These are phyloP conservation scores for Cassiopea xamachana DNA, from an alignment of 30 jellyfish, hydroid and myxozoan species.

Conservation along the genomic window DNA sequence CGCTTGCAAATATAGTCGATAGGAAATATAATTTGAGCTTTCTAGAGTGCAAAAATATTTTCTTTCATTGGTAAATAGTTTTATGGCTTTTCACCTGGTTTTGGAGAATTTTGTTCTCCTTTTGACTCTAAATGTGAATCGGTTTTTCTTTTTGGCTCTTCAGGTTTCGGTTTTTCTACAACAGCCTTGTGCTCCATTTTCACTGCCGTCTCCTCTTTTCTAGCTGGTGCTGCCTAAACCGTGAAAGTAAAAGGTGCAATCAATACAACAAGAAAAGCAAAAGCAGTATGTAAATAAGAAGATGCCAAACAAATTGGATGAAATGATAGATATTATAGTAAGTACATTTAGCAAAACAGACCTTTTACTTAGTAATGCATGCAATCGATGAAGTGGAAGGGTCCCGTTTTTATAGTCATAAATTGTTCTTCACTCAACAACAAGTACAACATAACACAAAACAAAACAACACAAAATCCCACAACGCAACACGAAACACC, in stretches of 20 bases:
- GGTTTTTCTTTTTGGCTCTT: conserved; percentile 23
- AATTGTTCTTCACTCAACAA: not conserved
- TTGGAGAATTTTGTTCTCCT: not conserved
- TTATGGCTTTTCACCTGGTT: not conserved
- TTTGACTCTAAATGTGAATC: not conserved
- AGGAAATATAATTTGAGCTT: not conserved
- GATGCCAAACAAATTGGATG: too few relatives aligned
- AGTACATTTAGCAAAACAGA: too few relatives aligned
- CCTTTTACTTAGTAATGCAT: too few relatives aligned
- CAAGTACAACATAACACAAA: not conserved
- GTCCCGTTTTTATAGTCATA: not conserved
- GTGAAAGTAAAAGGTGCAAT: not conserved
- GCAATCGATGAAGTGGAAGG: too few relatives aligned
- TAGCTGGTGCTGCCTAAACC: not conserved
- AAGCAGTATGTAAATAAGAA: not conserved
- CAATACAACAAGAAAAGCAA: not conserved
- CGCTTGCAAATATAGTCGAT: too few relatives aligned
- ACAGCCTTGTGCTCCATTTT: conserved; percentile 16
- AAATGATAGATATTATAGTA: too few relatives aligned
- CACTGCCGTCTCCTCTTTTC: not conserved
- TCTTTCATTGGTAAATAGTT: not conserved
- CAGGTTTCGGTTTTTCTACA: conserved; percentile 7
- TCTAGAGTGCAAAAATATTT: not conserved
- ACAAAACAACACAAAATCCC: not conserved
- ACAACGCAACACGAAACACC: not conserved